Conservation (phyloP, 2,888 invertebrate genomes). For the Machimus atricapillus region DNA sequence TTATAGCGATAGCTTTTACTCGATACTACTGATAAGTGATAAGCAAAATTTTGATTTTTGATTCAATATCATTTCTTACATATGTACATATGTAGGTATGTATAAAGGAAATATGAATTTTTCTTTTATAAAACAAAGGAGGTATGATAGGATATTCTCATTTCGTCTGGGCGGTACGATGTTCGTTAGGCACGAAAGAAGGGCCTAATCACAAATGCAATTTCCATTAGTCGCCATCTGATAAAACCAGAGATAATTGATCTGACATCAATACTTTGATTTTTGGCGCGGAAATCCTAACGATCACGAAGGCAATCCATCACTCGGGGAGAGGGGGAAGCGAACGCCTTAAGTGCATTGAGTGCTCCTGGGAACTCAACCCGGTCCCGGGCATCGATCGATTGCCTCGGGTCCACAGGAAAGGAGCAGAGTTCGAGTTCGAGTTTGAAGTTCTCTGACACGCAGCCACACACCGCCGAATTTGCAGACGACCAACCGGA, state of each 20-base stretch:
- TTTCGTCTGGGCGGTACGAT: neutral
- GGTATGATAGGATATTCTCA: no score
- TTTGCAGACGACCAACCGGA: neutral
- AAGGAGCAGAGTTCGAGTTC: neutral
- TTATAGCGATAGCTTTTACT: no score
- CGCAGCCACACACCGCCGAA: neutral
- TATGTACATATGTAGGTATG: no score
- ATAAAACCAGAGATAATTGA: neutral
- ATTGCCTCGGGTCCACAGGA: neutral
- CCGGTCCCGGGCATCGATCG: neutral
- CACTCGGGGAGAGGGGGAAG: neutral
- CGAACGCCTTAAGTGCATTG: neutral
- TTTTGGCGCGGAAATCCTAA: neutral
- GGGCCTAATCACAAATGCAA: neutral
- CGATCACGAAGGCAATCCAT: neutral
- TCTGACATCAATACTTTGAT: neutral
- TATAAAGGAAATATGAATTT: no score
- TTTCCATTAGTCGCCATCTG: neutral
- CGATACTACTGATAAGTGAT: no score
- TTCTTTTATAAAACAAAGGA: no score
- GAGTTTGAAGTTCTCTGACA: neutral
- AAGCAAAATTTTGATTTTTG: no score
- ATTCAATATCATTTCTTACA: no score
- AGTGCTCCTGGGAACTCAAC: neutral
- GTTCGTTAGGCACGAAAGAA: neutral